A percentile compares a stretch with the other conserved stretches of the same genome.
Conservation (phyloP, 2,113 vertebrate species). For the Sphyrna mokarran region DNA sequence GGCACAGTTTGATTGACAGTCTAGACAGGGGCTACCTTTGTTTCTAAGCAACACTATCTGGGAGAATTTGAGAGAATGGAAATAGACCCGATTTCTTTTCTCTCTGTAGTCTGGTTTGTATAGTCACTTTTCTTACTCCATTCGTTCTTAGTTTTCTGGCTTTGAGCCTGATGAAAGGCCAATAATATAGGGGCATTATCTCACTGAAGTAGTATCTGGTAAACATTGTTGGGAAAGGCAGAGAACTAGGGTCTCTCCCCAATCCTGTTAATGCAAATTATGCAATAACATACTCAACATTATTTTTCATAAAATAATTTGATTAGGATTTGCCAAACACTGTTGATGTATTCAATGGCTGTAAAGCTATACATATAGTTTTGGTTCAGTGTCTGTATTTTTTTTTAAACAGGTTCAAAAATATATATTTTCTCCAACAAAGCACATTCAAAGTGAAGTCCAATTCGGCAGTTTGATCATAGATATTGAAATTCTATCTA, state of each 20-base stretch:
- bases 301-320: background rate
- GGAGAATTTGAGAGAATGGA: constrained; percentile 34
- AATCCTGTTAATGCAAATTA: background rate
- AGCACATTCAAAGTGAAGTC: background rate
- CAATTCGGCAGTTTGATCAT: background rate
- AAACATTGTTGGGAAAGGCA: background rate
- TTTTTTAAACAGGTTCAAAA: background rate
- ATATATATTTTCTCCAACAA: background rate
- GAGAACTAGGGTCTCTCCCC: background rate
- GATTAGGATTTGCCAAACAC: background rate
- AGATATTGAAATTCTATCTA: background rate
- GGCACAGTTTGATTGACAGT: constrained; percentile 28
- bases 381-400: background rate
- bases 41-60: constrained; percentile 18
- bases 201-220: background rate
- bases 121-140: background rate
- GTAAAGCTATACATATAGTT: background rate
- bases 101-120: background rate
- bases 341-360: background rate
- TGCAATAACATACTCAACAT: background rate
- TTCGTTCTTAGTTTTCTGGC: background rate
- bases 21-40: constrained; percentile 17
- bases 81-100: constrained; percentile 7
- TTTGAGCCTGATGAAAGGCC: background rate
- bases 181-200: background rate